Percentiles rank a stretch among this genome's conserved stretches.
These are phyloP conservation scores for Rhamnusium bicolor DNA, from an alignment of 2,888 invertebrate genomes.

Conservation along the genomic window DNA sequence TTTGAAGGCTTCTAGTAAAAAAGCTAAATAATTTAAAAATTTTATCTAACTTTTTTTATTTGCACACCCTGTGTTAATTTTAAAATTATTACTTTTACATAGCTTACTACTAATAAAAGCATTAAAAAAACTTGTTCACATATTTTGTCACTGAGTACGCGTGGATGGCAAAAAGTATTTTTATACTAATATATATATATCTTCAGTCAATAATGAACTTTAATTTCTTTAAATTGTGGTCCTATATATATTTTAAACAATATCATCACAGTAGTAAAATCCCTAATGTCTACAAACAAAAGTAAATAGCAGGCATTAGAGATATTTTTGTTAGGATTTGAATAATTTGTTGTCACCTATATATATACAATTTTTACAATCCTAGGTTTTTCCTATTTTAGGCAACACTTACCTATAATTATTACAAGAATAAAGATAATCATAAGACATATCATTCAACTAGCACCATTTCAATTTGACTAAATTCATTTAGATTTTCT, in stretches of 20 bases:
- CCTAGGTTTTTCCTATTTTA: constrained; percentile 22
- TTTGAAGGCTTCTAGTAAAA: constrained; percentile 2
- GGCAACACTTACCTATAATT: constrained; percentile 48
- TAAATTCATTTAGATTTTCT: constrained; percentile 37
- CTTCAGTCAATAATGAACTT: constrained; percentile 38
- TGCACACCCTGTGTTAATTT: constrained; percentile 34
- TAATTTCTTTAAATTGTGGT: constrained; percentile 29
- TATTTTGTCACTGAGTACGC: constrained; percentile 38
- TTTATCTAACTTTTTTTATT: constrained; percentile 1
- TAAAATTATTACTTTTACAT: constrained; percentile 8
- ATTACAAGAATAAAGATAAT: constrained; percentile 54
- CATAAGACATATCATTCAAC: constrained; percentile 49
- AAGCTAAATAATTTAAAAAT: neutral
- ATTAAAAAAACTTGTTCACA: constrained; percentile 4
- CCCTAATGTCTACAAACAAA: constrained; percentile 47
- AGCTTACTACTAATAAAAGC: constrained; percentile 26
- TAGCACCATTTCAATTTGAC: constrained; percentile 52
- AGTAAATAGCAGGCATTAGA: constrained; percentile 40
- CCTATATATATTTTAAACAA: constrained; percentile 49
- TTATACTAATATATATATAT: constrained; percentile 14
- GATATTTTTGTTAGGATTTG: constrained; percentile 23
- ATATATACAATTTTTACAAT: constrained; percentile 26
- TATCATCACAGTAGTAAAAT: constrained; percentile 54
- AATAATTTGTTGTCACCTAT: constrained; percentile 23
- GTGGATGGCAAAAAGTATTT: constrained; percentile 42